Evolutionary conservation across 2,888 invertebrate species (phyloP).

Genomic region (Sacculina carcini): DNA sequence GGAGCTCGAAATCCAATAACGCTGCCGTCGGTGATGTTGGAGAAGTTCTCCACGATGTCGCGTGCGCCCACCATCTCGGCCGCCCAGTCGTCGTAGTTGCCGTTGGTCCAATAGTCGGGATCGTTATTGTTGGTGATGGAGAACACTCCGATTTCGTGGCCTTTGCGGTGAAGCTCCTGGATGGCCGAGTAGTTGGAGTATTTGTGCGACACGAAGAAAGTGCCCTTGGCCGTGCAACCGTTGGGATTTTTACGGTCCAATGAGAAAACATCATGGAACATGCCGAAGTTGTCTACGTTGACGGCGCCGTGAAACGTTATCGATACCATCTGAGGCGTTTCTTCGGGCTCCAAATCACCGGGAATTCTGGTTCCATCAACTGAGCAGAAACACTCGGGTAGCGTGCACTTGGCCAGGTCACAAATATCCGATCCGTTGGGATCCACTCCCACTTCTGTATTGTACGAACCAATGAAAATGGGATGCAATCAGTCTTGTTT

Average conservation of each 20-base stretch:
- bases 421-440: constrained; percentile 19
- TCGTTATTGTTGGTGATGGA: constrained; percentile 78
- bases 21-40: constrained; percentile 72
- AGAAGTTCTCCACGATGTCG: constrained; percentile 42
- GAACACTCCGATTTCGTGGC: constrained; percentile 75
- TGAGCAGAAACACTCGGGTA: constrained; percentile 20
- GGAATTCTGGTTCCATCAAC: constrained; percentile 19
- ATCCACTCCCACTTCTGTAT: constrained; percentile 18
- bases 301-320: constrained; percentile 20
- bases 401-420: constrained; percentile 17
- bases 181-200: constrained; percentile 20
- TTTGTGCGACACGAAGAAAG: constrained; percentile 19
- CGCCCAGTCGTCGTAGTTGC: constrained; percentile 68
- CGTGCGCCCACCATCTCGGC: constrained; percentile 83
- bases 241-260: constrained; percentile 18
- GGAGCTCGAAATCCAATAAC: constrained; percentile 70
- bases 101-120: constrained; percentile 65
- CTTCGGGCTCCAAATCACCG: constrained; percentile 16
- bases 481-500: not conserved
- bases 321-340: constrained; percentile 19
- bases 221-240: constrained; percentile 18
- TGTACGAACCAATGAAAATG: too few relatives aligned
- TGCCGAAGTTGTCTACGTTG: constrained; percentile 20
- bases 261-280: constrained; percentile 18
- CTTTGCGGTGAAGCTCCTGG: constrained; percentile 29